phyloP scores from a whole-genome alignment of 2,113 vertebrate genomes.

The Hoplias malabaricus region DNA sequence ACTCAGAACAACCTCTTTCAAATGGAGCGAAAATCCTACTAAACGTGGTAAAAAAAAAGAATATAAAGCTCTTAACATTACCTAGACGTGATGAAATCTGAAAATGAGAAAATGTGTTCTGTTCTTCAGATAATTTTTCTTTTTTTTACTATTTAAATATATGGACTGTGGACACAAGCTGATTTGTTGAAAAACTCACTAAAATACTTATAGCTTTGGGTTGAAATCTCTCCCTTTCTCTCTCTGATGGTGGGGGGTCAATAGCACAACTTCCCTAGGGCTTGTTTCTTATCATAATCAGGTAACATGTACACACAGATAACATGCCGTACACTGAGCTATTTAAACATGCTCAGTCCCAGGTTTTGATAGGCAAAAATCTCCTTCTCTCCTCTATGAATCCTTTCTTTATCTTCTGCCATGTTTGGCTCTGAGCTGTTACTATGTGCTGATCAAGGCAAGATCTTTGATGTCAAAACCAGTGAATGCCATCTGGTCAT shows the following conservation, averaged over 20 bases:
- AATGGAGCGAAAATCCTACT: not conserved
- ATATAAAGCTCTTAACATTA: no score
- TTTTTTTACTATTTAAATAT: not conserved
- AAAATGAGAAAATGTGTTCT: not conserved
- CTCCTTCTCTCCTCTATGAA: not conserved
- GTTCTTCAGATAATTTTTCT: not conserved
- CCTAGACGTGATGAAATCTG: not conserved
- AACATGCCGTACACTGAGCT: not conserved
- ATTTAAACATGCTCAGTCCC: not conserved
- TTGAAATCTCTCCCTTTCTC: not conserved
- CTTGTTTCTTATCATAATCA: not conserved
- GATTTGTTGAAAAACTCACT: not conserved
- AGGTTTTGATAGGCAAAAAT: not conserved
- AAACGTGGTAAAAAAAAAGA: not conserved
- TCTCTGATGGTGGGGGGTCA: not conserved
- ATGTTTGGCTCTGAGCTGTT: not conserved
- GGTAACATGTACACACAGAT: not conserved
- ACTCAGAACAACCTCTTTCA: not conserved
- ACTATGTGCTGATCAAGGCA: not conserved
- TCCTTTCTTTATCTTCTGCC: not conserved
- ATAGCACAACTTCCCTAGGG: not conserved
- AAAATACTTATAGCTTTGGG: not conserved
- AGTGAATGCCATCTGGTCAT: not conserved
- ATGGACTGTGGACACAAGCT: not conserved
- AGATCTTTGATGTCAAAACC: not conserved